Percentiles rank a stretch among this genome's conserved stretches.
phyloP scores from a whole-genome alignment of 23 tunicate species.

The Halocynthia aurantium region DNA sequence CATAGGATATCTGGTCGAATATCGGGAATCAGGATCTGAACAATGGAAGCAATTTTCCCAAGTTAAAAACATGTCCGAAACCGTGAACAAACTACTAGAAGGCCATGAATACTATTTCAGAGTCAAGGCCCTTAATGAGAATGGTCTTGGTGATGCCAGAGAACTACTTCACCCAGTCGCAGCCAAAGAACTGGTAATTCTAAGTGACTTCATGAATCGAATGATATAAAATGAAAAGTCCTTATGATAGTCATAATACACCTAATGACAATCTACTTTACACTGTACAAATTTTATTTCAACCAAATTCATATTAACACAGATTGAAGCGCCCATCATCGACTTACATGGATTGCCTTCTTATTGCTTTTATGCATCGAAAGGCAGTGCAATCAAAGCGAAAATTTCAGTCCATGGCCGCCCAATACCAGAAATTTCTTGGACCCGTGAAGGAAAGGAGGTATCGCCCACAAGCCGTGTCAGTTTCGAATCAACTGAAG shows the following conservation, averaged over 20 bases:
- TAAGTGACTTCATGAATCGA: background rate
- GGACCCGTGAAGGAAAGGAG: conserved; percentile 50
- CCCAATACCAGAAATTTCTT: conserved; percentile 59
- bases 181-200: conserved; percentile 61
- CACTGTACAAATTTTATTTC: no score
- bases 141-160: conserved; percentile 74
- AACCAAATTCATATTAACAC: background rate
- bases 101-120: conserved; percentile 66
- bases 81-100: conserved; percentile 49
- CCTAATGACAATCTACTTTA: no score
- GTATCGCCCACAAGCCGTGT: conserved; percentile 62
- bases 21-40: conserved; percentile 51
- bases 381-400: conserved; percentile 64
- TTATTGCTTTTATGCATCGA: conserved; percentile 65
- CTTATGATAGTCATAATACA: background rate
- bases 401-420: conserved; percentile 58
- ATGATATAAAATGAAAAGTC: background rate
- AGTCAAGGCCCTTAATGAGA: conserved; percentile 86
- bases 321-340: conserved; percentile 71
- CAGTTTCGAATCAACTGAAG: conserved; percentile 33
- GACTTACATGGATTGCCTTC: conserved; percentile 44
- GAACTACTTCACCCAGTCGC: conserved; percentile 70
- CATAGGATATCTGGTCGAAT: conserved; percentile 73
- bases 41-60: conserved; percentile 72
- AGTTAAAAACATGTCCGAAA: conserved; percentile 46